These are phyloP conservation scores for Cheilosia scutellata DNA, from an alignment of 2,888 invertebrate species.

Conservation along the genomic window DNA sequence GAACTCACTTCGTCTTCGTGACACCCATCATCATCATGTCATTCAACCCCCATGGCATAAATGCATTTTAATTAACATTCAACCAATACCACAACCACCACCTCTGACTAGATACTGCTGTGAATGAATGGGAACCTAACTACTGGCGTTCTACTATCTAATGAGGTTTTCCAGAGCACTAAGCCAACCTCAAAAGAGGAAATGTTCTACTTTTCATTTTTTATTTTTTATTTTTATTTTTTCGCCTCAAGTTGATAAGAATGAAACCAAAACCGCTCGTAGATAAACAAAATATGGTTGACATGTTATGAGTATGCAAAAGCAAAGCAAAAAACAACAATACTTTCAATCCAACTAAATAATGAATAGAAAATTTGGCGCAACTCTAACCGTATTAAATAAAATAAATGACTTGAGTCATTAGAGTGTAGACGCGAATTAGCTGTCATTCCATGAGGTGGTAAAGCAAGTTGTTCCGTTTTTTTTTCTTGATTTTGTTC, in stretches of 20 bases:
- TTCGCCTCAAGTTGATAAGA: conserved; percentile 58
- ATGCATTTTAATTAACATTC: conserved; percentile 75
- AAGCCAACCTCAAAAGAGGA: conserved; percentile 66
- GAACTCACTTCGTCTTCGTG: conserved; percentile 46
- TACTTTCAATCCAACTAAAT: conserved; percentile 11
- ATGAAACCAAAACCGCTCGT: conserved; percentile 33
- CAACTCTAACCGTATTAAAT: conserved; percentile 36
- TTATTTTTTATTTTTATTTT: conserved; percentile 13
- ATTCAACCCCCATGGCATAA: conserved; percentile 74
- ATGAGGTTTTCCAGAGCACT: conserved; percentile 63
- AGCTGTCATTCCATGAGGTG: conserved; percentile 46
- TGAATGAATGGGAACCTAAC: conserved; percentile 65
- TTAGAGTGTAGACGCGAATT: conserved; percentile 56
- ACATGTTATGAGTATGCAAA: conserved; percentile 38
- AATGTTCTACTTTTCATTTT: conserved; percentile 65
- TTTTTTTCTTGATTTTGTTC: background rate
- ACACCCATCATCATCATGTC: conserved; percentile 74
- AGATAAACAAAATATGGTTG: conserved; percentile 55
- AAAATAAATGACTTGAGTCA: conserved; percentile 26
- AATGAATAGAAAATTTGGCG: conserved; percentile 37
- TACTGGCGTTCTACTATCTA: conserved; percentile 66
- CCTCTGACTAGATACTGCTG: conserved; percentile 8
- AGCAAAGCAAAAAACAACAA: conserved; percentile 39
- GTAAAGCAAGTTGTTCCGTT: conserved; percentile 11
- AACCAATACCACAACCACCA: conserved; percentile 36